Evolutionary conservation across 2,888 invertebrate genomes (phyloP).

Genomic region (Nebria salina): DNA sequence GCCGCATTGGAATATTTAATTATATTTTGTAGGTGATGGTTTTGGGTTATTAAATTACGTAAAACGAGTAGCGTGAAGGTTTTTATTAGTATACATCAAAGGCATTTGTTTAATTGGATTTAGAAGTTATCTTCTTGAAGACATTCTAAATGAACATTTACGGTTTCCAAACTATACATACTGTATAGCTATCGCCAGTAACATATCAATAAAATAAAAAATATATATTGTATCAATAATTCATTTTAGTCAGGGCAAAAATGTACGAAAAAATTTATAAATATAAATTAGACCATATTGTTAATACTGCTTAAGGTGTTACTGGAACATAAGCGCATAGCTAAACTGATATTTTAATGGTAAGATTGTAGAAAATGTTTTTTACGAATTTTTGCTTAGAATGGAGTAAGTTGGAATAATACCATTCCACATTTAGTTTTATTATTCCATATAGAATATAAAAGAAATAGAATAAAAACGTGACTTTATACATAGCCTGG

Average conservation of each 20-base stretch:
- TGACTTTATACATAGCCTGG: not conserved
- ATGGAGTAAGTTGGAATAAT: not conserved
- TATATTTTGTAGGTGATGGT: not conserved
- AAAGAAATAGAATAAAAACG: not conserved
- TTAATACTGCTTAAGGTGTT: too few species aligned
- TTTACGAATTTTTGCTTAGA: not conserved
- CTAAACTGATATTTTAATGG: too few species aligned
- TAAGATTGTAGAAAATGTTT: not conserved
- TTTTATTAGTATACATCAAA: not conserved
- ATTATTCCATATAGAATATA: not conserved
- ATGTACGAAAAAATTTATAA: too few species aligned
- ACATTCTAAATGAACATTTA: not conserved
- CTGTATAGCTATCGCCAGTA: not conserved
- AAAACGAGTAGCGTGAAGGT: not conserved
- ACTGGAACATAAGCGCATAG: too few species aligned
- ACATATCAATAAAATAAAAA: not conserved
- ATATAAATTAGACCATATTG: too few species aligned
- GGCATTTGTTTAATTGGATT: not conserved
- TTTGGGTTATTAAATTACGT: not conserved
- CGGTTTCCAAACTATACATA: not conserved
- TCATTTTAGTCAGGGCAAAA: too few species aligned
- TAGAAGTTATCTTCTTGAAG: not conserved
- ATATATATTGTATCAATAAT: not conserved
- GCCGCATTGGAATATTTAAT: conserved; percentile 11
- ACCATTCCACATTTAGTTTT: not conserved